A percentile compares a stretch with the other conserved stretches of the same genome.
Evolutionary conservation across 2,113 vertebrate species (phyloP).

Genomic region (Paradoxurus hermaphroditus): DNA sequence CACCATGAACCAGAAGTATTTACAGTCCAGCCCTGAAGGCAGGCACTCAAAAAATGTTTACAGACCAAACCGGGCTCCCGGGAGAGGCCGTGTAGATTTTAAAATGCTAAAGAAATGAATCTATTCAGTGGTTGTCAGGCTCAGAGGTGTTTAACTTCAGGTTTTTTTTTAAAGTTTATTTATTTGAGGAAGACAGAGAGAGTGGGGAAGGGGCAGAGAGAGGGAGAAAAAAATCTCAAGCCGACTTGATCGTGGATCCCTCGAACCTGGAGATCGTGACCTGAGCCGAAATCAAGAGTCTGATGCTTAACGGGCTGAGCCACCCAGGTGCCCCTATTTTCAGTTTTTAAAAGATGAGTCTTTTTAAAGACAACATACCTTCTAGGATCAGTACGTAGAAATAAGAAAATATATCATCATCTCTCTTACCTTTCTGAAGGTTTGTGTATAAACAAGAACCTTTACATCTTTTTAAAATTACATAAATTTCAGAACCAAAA

Average conservation of each 20-base stretch:
- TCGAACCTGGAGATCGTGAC: too few relatives aligned
- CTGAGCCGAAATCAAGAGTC: too few relatives aligned
- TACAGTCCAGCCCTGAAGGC: background rate
- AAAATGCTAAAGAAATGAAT: constrained; percentile 7
- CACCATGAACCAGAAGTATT: background rate
- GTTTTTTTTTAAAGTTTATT: background rate
- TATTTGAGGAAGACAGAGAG: too few relatives aligned
- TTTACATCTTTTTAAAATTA: background rate
- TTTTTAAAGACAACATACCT: background rate
- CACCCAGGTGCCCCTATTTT: background rate
- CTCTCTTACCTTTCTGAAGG: background rate
- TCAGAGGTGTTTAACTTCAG: background rate
- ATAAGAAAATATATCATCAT: background rate
- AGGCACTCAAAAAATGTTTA: background rate
- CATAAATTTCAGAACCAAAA: background rate
- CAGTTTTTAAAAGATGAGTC: background rate
- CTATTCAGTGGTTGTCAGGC: background rate
- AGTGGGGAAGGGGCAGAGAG: too few relatives aligned
- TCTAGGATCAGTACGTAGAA: background rate
- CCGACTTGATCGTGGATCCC: too few relatives aligned
- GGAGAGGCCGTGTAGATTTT: background rate
- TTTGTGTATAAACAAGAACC: background rate
- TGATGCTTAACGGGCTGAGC: too few relatives aligned
- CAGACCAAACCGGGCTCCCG: background rate
- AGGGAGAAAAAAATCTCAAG: too few relatives aligned